A percentile compares a stretch with the other conserved stretches of the same genome.
These are phyloP conservation scores for Troglohyphantes excavatus DNA, from an alignment of 2,888 invertebrate genomes.

Conservation along the genomic window DNA sequence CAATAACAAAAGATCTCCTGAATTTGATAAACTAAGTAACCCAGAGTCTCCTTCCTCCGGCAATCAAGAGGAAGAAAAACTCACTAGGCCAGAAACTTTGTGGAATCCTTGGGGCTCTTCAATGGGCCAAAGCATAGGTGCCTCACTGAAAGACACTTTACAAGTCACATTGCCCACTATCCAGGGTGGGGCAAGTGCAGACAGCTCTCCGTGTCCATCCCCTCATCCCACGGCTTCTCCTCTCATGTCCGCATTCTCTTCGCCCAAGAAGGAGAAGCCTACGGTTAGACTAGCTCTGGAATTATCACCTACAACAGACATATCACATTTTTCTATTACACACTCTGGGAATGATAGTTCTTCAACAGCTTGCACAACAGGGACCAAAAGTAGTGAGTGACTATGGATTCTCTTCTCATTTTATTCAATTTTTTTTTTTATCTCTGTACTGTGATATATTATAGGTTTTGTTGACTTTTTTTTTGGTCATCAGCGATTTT, in stretches of 20 bases:
- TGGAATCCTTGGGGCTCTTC: conserved; percentile 78
- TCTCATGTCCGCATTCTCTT: conserved; percentile 83
- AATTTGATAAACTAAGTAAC: conserved; percentile 64
- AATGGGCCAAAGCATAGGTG: conserved; percentile 79
- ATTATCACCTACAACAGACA: conserved; percentile 51
- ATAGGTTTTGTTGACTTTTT: too few relatives aligned
- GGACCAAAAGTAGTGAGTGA: conserved; percentile 76
- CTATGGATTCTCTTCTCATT: neutral
- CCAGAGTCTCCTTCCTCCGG: conserved; percentile 27
- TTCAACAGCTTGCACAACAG: conserved; percentile 39
- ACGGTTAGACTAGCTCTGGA: conserved; percentile 37
- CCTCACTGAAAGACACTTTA: conserved; percentile 76
- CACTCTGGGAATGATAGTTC: conserved; percentile 40
- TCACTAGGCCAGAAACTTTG: conserved; percentile 52
- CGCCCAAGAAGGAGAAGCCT: conserved; percentile 74
- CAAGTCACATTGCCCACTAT: conserved; percentile 79
- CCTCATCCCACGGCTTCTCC: conserved; percentile 73
- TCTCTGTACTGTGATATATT: too few relatives aligned
- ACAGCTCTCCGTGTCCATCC: conserved; percentile 79
- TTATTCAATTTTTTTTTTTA: too few relatives aligned
- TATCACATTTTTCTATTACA: conserved; percentile 45
- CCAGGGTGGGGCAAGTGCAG: conserved; percentile 78
- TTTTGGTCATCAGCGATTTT: too few relatives aligned
- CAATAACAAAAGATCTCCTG: conserved; percentile 46
- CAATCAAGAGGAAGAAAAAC: conserved; percentile 62